Base-by-base conservation (phyloP, 2,888 invertebrate species). In the Apamea anceps region DNA sequence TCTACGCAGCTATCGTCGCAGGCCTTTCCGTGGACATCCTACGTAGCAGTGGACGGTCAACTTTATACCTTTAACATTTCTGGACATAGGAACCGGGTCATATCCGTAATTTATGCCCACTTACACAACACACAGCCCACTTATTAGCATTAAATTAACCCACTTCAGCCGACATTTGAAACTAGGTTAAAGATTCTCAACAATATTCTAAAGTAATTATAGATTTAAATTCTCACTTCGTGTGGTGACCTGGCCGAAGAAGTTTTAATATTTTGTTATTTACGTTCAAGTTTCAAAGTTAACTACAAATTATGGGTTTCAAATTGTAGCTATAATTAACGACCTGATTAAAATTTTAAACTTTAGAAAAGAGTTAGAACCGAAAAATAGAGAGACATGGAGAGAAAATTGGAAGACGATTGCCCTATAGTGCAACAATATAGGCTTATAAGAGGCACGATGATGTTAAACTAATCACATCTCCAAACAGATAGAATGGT, bases 131-230 rank as follows among this genome's bases (percentile, higher is more conserved):
- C 60, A 76, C 72, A 66, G 51, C n/a, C 65, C 73, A 72, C 72
- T 84, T 84, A 80, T 84, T 84, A 84, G 63, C 73, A 80, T 73
- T 54, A 75, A 60, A 76, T 74, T 45, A 85, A 74, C 80, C 80
- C 73, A 80, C 54, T 84, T 80, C 63, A 15, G 28, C 66, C 48
- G 66, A 60, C 76, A 77, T 84, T 74, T 80, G 70, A 73, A 84
- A 84, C 85, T 84, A 72, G 84, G 85, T 71, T 80, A 80, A 84
- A 84, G 73, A 84, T 82, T 78, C 73, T 67, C 28, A 48, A 79
- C 78, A 72, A 74, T 67, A 62, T 75, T 62, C 18, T 32, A 32
- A 62, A 84, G 75, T 75, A 83, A 79, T 85, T 68, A 77, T 72
- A 77, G 77, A 84, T 77, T 79, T 70, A 48, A 75, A 75, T 81